Base-by-base conservation (phyloP, 1,140 invertebrate species). In the Zaprionus africanus region DNA sequence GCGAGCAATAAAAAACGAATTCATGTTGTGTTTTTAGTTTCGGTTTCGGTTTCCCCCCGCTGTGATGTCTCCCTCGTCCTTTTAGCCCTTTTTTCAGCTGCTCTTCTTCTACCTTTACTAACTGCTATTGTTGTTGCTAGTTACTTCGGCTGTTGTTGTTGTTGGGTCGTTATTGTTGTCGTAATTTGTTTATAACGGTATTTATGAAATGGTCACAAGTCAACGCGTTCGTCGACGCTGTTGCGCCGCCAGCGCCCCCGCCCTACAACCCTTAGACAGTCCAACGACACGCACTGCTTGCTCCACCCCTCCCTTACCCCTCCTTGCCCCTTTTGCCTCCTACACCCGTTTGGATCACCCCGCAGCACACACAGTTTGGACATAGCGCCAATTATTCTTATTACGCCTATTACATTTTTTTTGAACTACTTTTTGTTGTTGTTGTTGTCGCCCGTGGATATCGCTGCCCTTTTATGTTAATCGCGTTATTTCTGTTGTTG, bases 131-230 rank as follows among this genome's bases (percentile, higher is more conserved):
- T 77, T 77, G 69, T 77, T 53, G 57, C 28, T 66, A 61, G 41
- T 72, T 72, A 70, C 65, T 31, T 31, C 69, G 68, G 28, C 49
- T 64, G 76, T 34, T 76, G 65, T 79, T 69, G 75, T 75, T 79
- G 69, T 70, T 65, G 63, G 63, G 82, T 58, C 71, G 73, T 83
- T 87, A 80, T 83, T 87, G 71, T 85, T 82, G 85, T 81, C 73
- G 86, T 90, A 90, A 90, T 90, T 90, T 91, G 86, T 91, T 91
- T 90, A 90, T 90, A 81, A 83, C 87, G 87, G 87, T 91, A 91
- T 91, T 90, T 90, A 90, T 87, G 86, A 90, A 90, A 90, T 91
- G 83, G 86, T 87, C 86, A 91, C 86, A 90, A 90, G 87, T 90
- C 86, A 91, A 90, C 86, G 86, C 85, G 75, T 90, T 78, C 60